phyloP scores from a whole-genome alignment of 2,797 vertebrate genomes.

The Euthynnus affinis region DNA sequence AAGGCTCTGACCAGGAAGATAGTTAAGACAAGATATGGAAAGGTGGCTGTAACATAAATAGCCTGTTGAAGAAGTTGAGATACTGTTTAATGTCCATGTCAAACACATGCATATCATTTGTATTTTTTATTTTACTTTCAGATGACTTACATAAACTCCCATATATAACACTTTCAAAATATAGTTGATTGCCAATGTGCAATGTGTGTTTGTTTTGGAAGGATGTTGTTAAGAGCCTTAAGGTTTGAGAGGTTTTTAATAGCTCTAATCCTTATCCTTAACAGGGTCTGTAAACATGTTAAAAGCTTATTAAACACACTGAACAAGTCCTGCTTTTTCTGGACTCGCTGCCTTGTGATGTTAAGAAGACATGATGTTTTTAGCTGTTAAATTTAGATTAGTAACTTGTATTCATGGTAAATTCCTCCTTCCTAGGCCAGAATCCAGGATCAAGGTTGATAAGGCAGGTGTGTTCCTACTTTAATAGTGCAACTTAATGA shows the following conservation, averaged over 20 bases:
- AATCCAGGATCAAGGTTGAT: not conserved
- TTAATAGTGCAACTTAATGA: not conserved
- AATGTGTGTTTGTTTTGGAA: not conserved
- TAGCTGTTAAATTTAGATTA: not conserved
- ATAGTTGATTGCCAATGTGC: not conserved
- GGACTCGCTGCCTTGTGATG: not conserved
- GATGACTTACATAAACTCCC: not conserved
- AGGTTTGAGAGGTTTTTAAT: not conserved
- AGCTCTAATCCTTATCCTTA: no score
- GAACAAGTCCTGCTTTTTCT: not conserved
- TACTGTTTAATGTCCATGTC: not conserved
- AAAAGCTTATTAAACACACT: not conserved
- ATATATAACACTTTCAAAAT: not conserved
- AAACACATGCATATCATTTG: not conserved
- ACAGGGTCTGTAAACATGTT: not conserved
- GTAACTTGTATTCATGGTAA: not conserved
- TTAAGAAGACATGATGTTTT: not conserved
- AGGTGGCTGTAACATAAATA: constrained; percentile 91
- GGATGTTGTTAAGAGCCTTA: not conserved
- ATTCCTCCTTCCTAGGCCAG: not conserved
- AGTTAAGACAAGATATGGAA: constrained; percentile 92
- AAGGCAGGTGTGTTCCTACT: not conserved
- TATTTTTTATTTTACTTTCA: no score
- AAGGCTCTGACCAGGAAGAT: constrained; percentile 92
- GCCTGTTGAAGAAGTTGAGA: constrained; percentile 79